Evolutionary conservation across 2,888 invertebrate species (phyloP).

Genomic region (Nasonovia ribisnigri): DNA sequence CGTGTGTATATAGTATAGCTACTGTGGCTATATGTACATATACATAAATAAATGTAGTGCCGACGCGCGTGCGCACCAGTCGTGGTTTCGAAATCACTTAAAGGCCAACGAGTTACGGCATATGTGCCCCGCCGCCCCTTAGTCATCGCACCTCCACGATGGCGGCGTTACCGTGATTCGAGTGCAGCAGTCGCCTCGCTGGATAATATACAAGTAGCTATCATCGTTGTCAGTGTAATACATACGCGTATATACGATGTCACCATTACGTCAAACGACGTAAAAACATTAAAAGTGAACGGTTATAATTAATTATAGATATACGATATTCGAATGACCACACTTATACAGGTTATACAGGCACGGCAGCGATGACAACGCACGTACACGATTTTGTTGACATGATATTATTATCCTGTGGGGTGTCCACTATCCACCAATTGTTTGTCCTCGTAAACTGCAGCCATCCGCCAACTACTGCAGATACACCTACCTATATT

Average conservation of each 20-base stretch:
- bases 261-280: background rate
- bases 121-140: background rate
- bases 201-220: background rate
- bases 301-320: too few relatives aligned
- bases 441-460: background rate
- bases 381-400: background rate
- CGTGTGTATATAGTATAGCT: background rate
- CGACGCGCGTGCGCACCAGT: background rate
- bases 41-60: background rate
- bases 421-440: background rate
- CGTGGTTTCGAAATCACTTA: conserved; percentile 41
- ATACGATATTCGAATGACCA: background rate
- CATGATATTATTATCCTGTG: background rate
- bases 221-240: background rate
- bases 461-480: background rate
- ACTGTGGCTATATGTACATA: background rate
- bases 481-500: background rate
- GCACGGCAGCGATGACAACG: background rate
- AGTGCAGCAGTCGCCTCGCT: background rate
- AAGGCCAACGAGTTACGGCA: background rate
- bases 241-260: background rate
- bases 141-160: background rate
- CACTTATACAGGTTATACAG: too few relatives aligned
- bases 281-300: background rate
- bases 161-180: too few relatives aligned